Evolutionary conservation across 2,888 invertebrate species (phyloP), one percentile per base, ranked within the genome.

Genomic region (Sicus ferrugineus): DNA sequence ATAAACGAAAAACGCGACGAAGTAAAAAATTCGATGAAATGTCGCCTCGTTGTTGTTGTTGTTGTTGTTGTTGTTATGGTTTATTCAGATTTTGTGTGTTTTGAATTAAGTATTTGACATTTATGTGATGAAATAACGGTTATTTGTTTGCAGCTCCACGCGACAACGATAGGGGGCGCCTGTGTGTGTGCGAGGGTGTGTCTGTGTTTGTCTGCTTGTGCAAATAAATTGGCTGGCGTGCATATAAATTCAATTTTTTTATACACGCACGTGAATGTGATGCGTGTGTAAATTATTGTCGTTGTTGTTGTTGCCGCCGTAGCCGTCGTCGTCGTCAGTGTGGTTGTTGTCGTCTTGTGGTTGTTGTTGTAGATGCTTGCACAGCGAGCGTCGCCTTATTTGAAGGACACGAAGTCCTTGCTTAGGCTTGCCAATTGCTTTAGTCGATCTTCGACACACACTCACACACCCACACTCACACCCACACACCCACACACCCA

Each of bases 201-300:
- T 14, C 7, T 61, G 46, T 61, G 42, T 26, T 4, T 61, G 23
- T 61, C 11, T 61, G 61, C 23, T 38, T 42, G 61, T 61, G 19
- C 11, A 34, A 34, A 7, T 34, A 34, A 34, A 34, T 14, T 34
- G 1, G 7, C 9, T 1, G 34, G 34, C 34, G 14, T 14, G 34
- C 34, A 34, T 34, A 56, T n/a, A 16, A 56, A 56, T 56, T 23
- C 30, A 56, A 30, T 26, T 28, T 30, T 7, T n/a, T 30, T n/a
- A 30, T 59, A 59, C 31, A 16, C 19, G 31, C 16, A n/a, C 23
- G n/a, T 34, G 6, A n/a, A 26, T 59, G 34, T 3, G 21, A 19
- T 34, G 34, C 16, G 9, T 28, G 28, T 54, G 2, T 26, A 14
- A 26, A 23, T 14, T 14, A 21, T n/a, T n/a, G 6, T 50, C 7